phyloP scores from a whole-genome alignment of 1,140 invertebrate species.

The Scaptomyza pallida region DNA sequence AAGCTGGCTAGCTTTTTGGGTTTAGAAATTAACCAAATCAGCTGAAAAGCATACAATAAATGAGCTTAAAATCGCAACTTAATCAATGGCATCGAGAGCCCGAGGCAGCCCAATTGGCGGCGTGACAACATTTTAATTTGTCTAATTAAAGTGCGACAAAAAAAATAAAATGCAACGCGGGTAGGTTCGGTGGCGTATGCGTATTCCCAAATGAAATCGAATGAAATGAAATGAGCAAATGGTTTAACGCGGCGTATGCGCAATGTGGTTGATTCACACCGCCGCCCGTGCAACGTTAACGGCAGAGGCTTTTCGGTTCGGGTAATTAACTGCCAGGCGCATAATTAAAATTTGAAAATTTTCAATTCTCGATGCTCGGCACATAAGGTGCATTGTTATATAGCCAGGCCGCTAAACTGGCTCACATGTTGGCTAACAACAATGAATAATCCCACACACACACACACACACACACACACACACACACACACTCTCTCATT shows the following conservation, averaged over 20 bases:
- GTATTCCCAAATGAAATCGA: conserved; percentile 12
- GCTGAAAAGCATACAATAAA: conserved; percentile 36
- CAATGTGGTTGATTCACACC: conserved; percentile 36
- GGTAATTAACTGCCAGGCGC: conserved; percentile 41
- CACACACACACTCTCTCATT: conserved; percentile 40
- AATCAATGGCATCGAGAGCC: conserved; percentile 22
- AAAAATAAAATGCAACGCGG: neutral
- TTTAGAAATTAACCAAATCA: conserved; percentile 51
- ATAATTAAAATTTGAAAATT: conserved; percentile 51
- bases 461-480: neutral
- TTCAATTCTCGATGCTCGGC: conserved; percentile 4
- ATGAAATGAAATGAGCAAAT: conserved; percentile 19
- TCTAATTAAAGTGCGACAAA: conserved; percentile 28
- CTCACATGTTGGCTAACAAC: conserved; percentile 45
- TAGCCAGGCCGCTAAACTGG: conserved; percentile 1
- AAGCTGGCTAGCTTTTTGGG: neutral
- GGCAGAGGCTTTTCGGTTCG: conserved; percentile 5
- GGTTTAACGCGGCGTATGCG: conserved; percentile 38
- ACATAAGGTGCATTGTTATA: conserved; percentile 39
- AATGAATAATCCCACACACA: conserved; percentile 15
- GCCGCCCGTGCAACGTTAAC: too few relatives aligned
- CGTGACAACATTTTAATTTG: conserved; percentile 37
- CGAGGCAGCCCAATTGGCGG: conserved; percentile 21
- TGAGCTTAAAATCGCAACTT: conserved; percentile 25
- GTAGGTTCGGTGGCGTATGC: neutral